These are phyloP conservation scores for Mormyrops attenuatus DNA, from an alignment of 2,797 vertebrate genomes.

Conservation along the genomic window DNA sequence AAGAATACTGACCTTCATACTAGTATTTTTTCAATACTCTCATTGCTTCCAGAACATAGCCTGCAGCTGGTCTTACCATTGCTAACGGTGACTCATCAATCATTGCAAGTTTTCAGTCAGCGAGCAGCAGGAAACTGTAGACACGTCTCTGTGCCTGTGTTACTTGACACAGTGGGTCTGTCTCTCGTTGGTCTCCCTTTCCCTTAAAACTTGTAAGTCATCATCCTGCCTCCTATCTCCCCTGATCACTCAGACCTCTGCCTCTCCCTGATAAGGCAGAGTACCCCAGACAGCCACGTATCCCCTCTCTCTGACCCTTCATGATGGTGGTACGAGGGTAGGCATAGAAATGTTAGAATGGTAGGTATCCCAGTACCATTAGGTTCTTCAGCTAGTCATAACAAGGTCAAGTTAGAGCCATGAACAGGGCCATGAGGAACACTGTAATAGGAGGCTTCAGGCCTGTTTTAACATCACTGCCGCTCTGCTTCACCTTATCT, in stretches of 20 bases:
- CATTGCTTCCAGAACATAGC: background rate
- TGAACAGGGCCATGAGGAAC: background rate
- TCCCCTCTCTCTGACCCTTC: conserved; percentile 25
- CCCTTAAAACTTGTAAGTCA: conserved; percentile 36
- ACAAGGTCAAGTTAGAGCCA: background rate
- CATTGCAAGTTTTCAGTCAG: conserved; percentile 39
- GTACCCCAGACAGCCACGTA: conserved; percentile 14
- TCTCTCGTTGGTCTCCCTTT: conserved; percentile 24
- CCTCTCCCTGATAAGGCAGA: conserved; percentile 57
- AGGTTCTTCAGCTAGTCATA: too few relatives aligned
- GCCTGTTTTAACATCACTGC: background rate
- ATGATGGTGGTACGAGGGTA: background rate
- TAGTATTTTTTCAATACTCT: background rate
- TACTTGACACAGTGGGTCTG: background rate
- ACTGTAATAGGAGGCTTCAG: background rate
- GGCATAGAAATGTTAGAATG: conserved; percentile 9
- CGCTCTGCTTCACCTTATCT: conserved; percentile 55
- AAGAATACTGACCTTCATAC: background rate
- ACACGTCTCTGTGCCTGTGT: background rate
- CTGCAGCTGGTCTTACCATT: conserved; percentile 50
- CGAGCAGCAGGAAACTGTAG: background rate
- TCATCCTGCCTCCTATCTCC: conserved; percentile 53
- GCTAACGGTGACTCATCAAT: conserved; percentile 42
- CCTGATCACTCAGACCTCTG: conserved; percentile 53
- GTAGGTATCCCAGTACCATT: background rate